Conservation (phyloP, 2,888 invertebrate species). For the Hartigia nigra region DNA sequence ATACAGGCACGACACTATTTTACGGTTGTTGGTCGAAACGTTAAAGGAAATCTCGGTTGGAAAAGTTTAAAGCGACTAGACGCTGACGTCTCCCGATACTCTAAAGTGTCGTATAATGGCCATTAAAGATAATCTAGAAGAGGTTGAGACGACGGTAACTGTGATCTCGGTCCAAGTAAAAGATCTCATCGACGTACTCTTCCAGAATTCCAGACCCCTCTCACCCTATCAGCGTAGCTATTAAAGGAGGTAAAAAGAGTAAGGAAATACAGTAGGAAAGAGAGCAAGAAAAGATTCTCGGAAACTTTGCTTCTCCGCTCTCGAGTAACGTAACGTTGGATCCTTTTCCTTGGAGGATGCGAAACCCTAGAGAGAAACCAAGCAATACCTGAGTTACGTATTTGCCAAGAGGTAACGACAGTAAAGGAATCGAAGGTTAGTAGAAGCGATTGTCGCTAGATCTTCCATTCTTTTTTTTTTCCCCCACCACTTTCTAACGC, state of each 20-base stretch:
- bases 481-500: background rate
- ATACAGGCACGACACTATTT: constrained; percentile 32
- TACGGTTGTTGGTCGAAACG: constrained; percentile 22
- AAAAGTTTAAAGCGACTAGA: constrained; percentile 34
- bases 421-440: background rate
- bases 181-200: constrained; percentile 8
- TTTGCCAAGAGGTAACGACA: background rate
- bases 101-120: constrained; percentile 39
- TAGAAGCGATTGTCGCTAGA: background rate
- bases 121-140: constrained; percentile 45
- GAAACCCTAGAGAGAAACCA: background rate
- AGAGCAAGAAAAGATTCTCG: background rate
- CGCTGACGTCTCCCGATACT: constrained; percentile 40
- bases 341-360: background rate
- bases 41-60: background rate
- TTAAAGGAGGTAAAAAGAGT: background rate
- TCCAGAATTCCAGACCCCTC: background rate
- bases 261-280: background rate
- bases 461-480: background rate
- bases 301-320: background rate
- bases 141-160: constrained; percentile 22
- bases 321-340: background rate
- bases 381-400: background rate
- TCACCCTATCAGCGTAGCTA: background rate
- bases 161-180: constrained; percentile 8